Conservation (phyloP, 1,140 invertebrate species). For the Euura lappo region DNA sequence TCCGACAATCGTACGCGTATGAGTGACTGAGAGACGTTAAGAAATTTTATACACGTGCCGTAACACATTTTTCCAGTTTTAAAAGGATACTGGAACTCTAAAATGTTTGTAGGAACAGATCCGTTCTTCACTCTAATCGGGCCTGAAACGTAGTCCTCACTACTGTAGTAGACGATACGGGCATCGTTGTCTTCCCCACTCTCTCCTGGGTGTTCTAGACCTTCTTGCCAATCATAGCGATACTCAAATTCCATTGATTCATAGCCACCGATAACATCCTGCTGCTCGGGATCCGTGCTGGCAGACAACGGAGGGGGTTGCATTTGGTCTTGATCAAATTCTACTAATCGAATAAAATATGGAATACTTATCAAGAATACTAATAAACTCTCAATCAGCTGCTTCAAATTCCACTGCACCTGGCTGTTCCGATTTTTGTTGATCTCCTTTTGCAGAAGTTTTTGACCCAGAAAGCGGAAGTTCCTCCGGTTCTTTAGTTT, state of each 20-base stretch:
- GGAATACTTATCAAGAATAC: neutral
- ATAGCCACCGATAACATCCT: neutral
- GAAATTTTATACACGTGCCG: slow-evolving; percentile 6
- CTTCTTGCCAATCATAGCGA: neutral
- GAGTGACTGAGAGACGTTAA: slow-evolving; percentile 68
- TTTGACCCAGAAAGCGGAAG: neutral
- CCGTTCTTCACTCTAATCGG: slow-evolving; percentile 31
- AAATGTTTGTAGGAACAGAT: slow-evolving; percentile 42
- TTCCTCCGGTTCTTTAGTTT: neutral
- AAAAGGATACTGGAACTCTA: slow-evolving; percentile 56
- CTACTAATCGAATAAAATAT: neutral
- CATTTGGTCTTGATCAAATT: neutral
- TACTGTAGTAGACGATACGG: slow-evolving; percentile 19
- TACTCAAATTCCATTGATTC: neutral
- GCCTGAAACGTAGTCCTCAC: slow-evolving; percentile 36
- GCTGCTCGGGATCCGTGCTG: neutral
- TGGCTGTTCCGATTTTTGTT: neutral
- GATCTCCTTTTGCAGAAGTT: neutral
- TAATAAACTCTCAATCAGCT: neutral
- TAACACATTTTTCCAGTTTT: neutral
- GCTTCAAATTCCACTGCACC: neutral
- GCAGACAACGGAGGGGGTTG: neutral
- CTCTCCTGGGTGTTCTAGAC: neutral
- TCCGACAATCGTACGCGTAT: slow-evolving; percentile 86
- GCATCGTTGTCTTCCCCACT: neutral